These are phyloP conservation scores for Platysteira castanea DNA, from an alignment of 2,113 vertebrate genomes.

Conservation along the genomic window DNA sequence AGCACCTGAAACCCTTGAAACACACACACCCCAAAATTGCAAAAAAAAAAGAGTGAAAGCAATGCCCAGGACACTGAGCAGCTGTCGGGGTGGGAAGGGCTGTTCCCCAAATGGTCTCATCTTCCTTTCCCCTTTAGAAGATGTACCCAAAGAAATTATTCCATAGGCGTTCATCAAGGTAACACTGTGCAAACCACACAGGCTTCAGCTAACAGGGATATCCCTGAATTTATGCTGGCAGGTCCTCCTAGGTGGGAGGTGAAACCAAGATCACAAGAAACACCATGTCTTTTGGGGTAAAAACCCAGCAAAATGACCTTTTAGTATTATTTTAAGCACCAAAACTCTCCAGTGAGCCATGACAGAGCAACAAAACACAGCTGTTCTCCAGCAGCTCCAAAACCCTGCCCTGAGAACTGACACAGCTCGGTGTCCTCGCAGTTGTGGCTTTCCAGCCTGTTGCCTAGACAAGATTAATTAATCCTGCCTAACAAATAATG, in stretches of 20 bases:
- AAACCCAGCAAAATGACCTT: neutral
- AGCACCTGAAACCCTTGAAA: neutral
- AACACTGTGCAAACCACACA: neutral
- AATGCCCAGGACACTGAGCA: neutral
- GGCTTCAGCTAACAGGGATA: neutral
- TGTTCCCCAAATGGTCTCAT: neutral
- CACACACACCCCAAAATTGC: neutral
- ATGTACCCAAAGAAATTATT: neutral
- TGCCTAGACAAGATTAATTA: conserved; percentile 31
- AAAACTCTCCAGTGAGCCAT: neutral
- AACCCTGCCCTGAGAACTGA: neutral
- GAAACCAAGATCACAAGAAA: neutral
- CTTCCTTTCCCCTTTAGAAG: neutral
- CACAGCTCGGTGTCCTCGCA: neutral
- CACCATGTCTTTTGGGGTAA: neutral
- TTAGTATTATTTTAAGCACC: neutral
- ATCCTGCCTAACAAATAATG: conserved; percentile 43
- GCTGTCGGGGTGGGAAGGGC: neutral
- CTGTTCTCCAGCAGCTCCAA: neutral
- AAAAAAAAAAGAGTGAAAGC: neutral
- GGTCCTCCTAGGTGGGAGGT: neutral
- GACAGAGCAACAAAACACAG: neutral
- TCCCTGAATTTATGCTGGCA: neutral
- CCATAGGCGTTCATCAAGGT: neutral
- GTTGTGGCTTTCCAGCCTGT: neutral